Evolutionary conservation across 2,113 vertebrate species (phyloP), one percentile per base, ranked within the genome.

Genomic region (Climacteris rufus): DNA sequence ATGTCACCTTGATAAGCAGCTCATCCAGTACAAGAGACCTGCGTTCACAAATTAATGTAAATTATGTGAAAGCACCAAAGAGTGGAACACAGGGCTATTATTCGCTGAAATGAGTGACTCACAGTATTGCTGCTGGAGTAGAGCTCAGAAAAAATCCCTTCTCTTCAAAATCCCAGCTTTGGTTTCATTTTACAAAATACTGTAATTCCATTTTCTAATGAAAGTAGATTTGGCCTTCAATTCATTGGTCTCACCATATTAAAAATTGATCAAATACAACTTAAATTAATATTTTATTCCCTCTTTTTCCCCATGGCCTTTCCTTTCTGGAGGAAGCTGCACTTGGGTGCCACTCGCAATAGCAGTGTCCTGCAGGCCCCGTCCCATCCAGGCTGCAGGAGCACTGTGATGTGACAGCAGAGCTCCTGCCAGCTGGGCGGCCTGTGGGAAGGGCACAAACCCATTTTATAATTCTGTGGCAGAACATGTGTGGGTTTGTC

Each of bases 1-100:
- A 56, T 88, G 94, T 90, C 94, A 96, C 96, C 83, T 93, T 96
- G 90, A 92, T 86, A 93, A 96, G 92, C 92, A 83, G 90, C 90
- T 96, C 83, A 95, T 52, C 92, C 88, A 70, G 79, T 83, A 92
- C 49, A 89, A 92, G 90, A 81, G 68, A 86, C 44, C 85, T 78
- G 85, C 9, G 4, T 57, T 96, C 93, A 56, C 79, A 94, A 93
- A 96, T 95, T 93, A 96, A 97, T 96, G 90, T 90, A 92, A 96
- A 96, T 94, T 63, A 88, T 13, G 68, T 93, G 79, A 94, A 90
- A 91, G 79, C 61, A 88, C 68, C 72, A 70, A 68, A 42, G 60
- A 90, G 88, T 75, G 71, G 93, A 93, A 81, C 93, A 78, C 11
- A 9, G 76, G 71, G 87, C 90, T 93, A 90, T 94, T 96, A 96